phyloP scores from a whole-genome alignment of 1,140 invertebrate genomes.

The Drosophila repletoides region DNA sequence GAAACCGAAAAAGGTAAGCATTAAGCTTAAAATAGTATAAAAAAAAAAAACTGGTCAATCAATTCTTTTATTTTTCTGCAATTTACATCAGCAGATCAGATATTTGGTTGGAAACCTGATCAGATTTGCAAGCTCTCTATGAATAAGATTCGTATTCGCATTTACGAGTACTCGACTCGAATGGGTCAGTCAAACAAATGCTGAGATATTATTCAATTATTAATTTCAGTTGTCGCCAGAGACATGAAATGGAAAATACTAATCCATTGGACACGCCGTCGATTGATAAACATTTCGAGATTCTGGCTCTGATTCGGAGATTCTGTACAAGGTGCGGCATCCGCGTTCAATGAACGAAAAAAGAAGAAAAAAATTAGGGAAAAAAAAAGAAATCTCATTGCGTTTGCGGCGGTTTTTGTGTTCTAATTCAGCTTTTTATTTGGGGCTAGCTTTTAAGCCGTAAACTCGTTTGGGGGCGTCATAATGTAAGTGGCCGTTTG shows the following conservation, averaged over 20 bases:
- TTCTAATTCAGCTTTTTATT: conserved; percentile 62
- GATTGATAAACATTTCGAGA: conserved; percentile 46
- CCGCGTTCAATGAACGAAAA: conserved; percentile 72
- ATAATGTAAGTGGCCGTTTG: conserved; percentile 15
- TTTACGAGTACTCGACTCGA: too few relatives aligned
- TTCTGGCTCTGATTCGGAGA: too few relatives aligned
- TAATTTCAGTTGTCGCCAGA: conserved; percentile 36
- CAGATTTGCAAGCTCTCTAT: neutral
- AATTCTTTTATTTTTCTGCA: too few relatives aligned
- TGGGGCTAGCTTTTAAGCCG: conserved; percentile 52
- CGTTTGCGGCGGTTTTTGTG: conserved; percentile 58
- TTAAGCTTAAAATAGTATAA: neutral
- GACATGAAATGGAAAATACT: conserved; percentile 45
- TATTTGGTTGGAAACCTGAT: neutral
- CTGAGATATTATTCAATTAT: conserved; percentile 37
- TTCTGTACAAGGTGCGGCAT: conserved; percentile 43
- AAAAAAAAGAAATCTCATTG: conserved; percentile 15
- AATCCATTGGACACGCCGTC: conserved; percentile 74
- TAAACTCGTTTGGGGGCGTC: conserved; percentile 57
- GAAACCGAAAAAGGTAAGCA: too few relatives aligned
- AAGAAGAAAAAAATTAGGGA: neutral
- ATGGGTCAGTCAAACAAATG: conserved; percentile 36
- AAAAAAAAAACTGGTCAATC: neutral
- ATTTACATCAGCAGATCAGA: neutral
- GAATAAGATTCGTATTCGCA: neutral